Evolutionary conservation across 1,140 invertebrate genomes (phyloP).

Genomic region (Homalodisca vitripennis): DNA sequence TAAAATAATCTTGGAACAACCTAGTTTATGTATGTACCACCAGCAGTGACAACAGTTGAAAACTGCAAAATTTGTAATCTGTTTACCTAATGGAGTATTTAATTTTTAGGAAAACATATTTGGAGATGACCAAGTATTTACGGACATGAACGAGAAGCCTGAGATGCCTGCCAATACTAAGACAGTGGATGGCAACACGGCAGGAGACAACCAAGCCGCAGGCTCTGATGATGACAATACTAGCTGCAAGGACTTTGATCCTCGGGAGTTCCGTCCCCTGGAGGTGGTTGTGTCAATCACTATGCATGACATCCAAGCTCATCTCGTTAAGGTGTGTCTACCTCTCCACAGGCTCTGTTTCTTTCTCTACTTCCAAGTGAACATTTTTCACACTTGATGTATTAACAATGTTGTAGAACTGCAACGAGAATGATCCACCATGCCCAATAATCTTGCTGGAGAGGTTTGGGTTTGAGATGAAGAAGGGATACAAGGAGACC

Average conservation of each 20-base stretch:
- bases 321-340: conserved; percentile 69
- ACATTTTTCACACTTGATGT: neutral
- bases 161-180: conserved; percentile 32
- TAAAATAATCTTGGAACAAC: too few species aligned
- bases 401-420: conserved; percentile 58
- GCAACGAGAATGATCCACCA: conserved; percentile 78
- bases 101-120: conserved; percentile 87
- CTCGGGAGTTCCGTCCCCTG: conserved; percentile 81
- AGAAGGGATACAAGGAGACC: conserved; percentile 88
- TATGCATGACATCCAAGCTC: conserved; percentile 92
- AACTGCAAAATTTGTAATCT: too few species aligned
- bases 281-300: conserved; percentile 92
- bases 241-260: conserved; percentile 70
- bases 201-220: conserved; percentile 45
- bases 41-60: too few species aligned
- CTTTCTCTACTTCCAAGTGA: too few species aligned
- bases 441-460: conserved; percentile 90
- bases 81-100: too few species aligned
- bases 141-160: conserved; percentile 67
- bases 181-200: conserved; percentile 18
- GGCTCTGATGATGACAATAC: conserved; percentile 54
- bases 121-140: conserved; percentile 91
- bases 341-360: neutral
- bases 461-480: conserved; percentile 94
- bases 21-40: too few species aligned